phyloP scores from a whole-genome alignment of 2,888 invertebrate species.

The Tryphoninae sp. region DNA sequence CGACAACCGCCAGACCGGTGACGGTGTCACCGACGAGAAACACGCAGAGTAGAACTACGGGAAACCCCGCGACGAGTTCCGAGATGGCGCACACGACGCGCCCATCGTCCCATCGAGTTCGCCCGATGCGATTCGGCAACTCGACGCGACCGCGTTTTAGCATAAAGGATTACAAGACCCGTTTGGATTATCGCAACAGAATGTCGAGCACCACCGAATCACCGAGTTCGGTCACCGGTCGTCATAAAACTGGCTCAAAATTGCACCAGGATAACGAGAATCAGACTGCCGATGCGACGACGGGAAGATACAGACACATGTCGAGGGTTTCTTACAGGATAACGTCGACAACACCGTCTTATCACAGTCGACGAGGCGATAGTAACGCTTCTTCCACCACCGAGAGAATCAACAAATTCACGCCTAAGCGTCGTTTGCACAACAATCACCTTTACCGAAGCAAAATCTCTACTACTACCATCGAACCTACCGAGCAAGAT shows the following conservation, averaged over 20 bases:
- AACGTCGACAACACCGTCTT: constrained; percentile 68
- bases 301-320: constrained; percentile 76
- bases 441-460: constrained; percentile 74
- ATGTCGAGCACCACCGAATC: constrained; percentile 67
- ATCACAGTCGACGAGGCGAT: constrained; percentile 46
- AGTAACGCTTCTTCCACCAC: constrained; percentile 67
- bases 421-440: constrained; percentile 74
- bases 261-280: constrained; percentile 56
- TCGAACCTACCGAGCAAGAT: constrained; percentile 19
- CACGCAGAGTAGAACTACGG: constrained; percentile 34
- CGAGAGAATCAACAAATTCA: constrained; percentile 72
- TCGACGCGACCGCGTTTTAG: constrained; percentile 88
- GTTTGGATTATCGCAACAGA: constrained; percentile 82
- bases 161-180: constrained; percentile 88
- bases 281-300: constrained; percentile 54
- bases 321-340: constrained; percentile 74
- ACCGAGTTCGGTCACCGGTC: constrained; percentile 39
- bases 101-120: constrained; percentile 69
- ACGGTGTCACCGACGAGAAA: constrained; percentile 55
- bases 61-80: constrained; percentile 25
- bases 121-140: constrained; percentile 78
- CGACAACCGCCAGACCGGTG: constrained; percentile 57
- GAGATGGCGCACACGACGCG: constrained; percentile 63
- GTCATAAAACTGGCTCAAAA: constrained; percentile 43
- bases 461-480: constrained; percentile 67